phyloP scores from a whole-genome alignment of 2,797 vertebrate species.

The Stomatorhinus walkeri region DNA sequence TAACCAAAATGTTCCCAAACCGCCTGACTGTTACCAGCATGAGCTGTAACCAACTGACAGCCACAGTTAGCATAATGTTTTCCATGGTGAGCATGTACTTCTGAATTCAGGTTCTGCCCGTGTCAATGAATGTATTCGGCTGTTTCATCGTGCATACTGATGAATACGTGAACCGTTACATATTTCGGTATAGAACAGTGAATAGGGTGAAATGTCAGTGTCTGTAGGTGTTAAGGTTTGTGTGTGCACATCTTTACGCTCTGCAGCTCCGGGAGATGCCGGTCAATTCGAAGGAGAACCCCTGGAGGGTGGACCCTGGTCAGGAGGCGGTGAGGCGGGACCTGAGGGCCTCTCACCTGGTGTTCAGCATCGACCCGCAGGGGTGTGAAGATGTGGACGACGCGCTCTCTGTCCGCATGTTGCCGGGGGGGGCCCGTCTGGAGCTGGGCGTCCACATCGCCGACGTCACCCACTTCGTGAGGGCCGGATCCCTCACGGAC shows the following conservation, averaged over 20 bases:
- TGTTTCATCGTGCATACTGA: neutral
- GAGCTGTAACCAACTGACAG: neutral
- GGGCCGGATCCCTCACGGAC: conserved; percentile 73
- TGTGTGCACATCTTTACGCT: neutral
- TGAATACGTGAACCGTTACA: neutral
- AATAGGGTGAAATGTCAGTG: neutral
- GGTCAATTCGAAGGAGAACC: conserved; percentile 60
- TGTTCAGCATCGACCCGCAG: conserved; percentile 93
- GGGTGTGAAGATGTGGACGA: conserved; percentile 96
- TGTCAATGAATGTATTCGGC: neutral
- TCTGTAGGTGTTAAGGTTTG: neutral
- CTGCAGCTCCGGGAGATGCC: conserved; percentile 86
- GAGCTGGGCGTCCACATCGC: conserved; percentile 95
- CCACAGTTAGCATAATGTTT: neutral
- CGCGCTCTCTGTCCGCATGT: conserved; percentile 67
- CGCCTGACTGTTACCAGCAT: neutral
- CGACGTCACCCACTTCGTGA: conserved; percentile 86
- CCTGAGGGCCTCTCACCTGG: conserved; percentile 71
- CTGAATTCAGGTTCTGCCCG: neutral
- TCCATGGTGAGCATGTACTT: neutral
- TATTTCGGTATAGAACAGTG: neutral
- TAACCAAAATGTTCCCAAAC: neutral
- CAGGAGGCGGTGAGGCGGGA: conserved; percentile 63
- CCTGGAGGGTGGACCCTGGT: conserved; percentile 66
- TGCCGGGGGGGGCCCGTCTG: conserved; percentile 57